Percentiles rank a stretch among this genome's conserved stretches.
Conservation (phyloP, 2,113 vertebrate genomes). For the Alouatta palliata region DNA sequence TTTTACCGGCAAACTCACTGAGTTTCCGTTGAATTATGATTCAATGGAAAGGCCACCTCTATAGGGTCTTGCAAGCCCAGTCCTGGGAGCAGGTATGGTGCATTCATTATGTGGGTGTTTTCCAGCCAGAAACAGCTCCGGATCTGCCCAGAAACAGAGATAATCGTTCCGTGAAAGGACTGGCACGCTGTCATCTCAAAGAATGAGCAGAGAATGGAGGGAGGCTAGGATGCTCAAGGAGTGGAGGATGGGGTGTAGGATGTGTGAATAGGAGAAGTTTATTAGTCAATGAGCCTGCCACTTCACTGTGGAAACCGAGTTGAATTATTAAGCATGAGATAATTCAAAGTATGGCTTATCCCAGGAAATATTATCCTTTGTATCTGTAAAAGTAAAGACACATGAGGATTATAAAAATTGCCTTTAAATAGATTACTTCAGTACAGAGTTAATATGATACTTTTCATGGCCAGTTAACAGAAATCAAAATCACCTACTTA, state of each 20-base stretch:
- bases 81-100: neutral
- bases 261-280: neutral
- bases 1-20: neutral
- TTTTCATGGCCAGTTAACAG: neutral
- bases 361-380: neutral
- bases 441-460: neutral
- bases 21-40: neutral
- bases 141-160: neutral
- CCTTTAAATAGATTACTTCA: neutral
- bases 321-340: neutral
- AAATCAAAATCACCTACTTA: neutral
- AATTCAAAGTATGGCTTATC: neutral
- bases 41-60: neutral
- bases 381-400: neutral
- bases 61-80: neutral
- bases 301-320: neutral
- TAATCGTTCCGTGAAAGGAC: neutral
- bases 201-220: neutral
- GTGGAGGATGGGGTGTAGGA: neutral
- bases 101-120: neutral
- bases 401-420: neutral
- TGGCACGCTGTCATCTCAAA: neutral
- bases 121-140: constrained; percentile 36
- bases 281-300: neutral
- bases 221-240: too few relatives aligned